Base-by-base conservation (phyloP, 2,888 invertebrate genomes). In the Philereme transversata region DNA sequence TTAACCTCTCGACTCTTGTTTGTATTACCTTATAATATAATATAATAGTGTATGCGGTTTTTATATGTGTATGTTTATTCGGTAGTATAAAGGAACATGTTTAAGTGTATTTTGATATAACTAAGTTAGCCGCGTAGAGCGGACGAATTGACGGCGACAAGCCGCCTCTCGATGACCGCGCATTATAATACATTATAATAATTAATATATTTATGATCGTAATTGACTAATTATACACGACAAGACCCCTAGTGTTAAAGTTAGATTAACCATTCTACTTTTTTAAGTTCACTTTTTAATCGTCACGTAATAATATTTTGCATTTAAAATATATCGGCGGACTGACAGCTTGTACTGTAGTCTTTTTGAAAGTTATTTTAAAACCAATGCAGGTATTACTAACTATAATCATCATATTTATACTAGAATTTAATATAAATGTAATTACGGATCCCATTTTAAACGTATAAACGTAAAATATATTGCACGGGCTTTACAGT, bases 1-100 rank as follows among this genome's bases (percentile, higher is more conserved):
- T 89, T 88, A 87, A 90, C 87, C 76, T 88, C 86, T 88, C 88
- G 87, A 90, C 84, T 83, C 85, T 88, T 89, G 88, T 90, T 90
- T 91, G 90, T 91, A 90, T 90, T 90, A 90, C 88, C 88, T 90
- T 89, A 87, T 84, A 67, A 67, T 70, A 87, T 84, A 67, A 67
- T 70, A 67, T 62, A 50, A 84, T 89, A 90, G 87, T 90, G 90
- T 90, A 89, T 88, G 89, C 88, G 88, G 86, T 90, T 92, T 90
- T 90, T 91, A 90, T 91, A 91, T 92, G 90, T 91, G 91, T 91
- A 92, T 88, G 91, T 92, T 88, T 92, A 92, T 92, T 87, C 86
- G 87, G 89, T 92, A 92, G 90, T 87, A 84, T 84, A 84, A 84
- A 81, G 76, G 79, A 81, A 86, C 83, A 83, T 88, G 88, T 89